A percentile compares a stretch with the other conserved stretches of the same genome.
These are phyloP conservation scores for Jaculus jaculus DNA, from an alignment of 2,113 vertebrate genomes.

Conservation along the genomic window DNA sequence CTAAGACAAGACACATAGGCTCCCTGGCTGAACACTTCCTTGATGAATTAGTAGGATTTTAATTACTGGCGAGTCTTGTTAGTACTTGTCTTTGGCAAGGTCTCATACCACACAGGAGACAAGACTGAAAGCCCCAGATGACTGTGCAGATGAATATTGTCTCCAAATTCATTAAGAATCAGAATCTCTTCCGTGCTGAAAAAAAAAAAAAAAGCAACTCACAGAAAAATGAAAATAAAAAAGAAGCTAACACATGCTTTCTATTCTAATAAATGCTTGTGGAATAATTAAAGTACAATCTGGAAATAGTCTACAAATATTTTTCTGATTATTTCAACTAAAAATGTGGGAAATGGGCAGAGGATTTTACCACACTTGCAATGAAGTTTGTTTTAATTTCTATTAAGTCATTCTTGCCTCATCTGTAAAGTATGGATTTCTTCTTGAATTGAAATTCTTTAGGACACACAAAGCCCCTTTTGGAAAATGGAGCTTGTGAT, in stretches of 20 bases:
- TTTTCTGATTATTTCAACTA: slow-evolving; percentile 18
- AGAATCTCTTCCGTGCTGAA: not conserved
- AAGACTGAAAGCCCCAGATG: not conserved
- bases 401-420: not conserved
- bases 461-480: not conserved
- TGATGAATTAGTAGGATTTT: not conserved
- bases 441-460: not conserved
- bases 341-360: not conserved
- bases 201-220: too few relatives aligned
- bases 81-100: not conserved
- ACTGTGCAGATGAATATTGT: not conserved
- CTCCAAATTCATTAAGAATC: not conserved
- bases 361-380: not conserved
- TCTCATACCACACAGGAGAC: not conserved
- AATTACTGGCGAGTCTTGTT: not conserved
- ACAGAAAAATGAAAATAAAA: too few relatives aligned
- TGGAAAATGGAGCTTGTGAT: not conserved
- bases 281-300: not conserved
- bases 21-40: not conserved
- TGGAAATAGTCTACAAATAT: not conserved
- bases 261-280: slow-evolving; percentile 7
- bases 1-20: not conserved
- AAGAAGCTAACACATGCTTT: not conserved
- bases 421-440: not conserved
- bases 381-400: not conserved